Percentiles rank a stretch among this genome's conserved stretches.
These are phyloP conservation scores for Penaeus monodon DNA, from an alignment of 2,888 invertebrate genomes.

Conservation along the genomic window DNA sequence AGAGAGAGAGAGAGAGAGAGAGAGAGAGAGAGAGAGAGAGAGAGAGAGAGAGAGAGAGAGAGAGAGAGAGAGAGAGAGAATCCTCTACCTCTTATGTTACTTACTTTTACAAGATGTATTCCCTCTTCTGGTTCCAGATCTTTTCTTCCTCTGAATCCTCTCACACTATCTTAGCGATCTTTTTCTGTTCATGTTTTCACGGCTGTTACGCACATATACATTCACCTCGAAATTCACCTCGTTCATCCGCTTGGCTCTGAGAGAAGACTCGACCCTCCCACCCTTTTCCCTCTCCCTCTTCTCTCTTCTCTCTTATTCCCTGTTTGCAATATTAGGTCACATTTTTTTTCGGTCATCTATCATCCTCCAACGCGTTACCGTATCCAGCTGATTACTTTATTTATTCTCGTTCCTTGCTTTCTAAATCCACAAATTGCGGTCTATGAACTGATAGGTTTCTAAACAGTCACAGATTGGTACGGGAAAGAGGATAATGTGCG, in stretches of 20 bases:
- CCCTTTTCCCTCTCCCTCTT: too few relatives aligned
- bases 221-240: neutral
- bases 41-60: constrained; percentile 6
- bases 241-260: neutral
- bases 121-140: too few relatives aligned
- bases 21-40: neutral
- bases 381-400: too few relatives aligned
- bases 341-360: too few relatives aligned
- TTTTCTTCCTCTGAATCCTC: neutral
- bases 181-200: neutral
- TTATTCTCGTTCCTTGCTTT: too few relatives aligned
- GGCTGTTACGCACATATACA: neutral
- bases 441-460: too few relatives aligned
- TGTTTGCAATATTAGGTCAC: too few relatives aligned
- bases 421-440: too few relatives aligned
- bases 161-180: neutral
- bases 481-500: too few relatives aligned
- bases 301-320: too few relatives aligned
- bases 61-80: neutral
- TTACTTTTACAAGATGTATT: neutral
- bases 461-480: too few relatives aligned
- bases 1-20: constrained; percentile 20
- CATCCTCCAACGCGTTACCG: too few relatives aligned
- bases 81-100: neutral
- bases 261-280: neutral